Evolutionary conservation across 1,140 invertebrate genomes (phyloP), one percentile per base, ranked within the genome.

Genomic region (Calliphora vicina): DNA sequence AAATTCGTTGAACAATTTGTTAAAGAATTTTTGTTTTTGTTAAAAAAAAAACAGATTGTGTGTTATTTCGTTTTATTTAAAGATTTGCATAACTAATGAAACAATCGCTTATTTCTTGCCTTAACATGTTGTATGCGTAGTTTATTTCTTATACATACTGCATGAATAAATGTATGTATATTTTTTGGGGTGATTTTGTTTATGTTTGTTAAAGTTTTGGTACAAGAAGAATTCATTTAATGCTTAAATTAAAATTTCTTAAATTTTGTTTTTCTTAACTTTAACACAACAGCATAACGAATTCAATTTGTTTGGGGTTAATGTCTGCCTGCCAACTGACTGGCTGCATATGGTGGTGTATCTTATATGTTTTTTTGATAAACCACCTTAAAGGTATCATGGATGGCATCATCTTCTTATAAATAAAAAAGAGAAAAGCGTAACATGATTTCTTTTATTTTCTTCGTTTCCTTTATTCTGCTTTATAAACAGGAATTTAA

Each of bases 61-160:
- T 67, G 61, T 67, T 67, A 23, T 67, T 67, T 67, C 61, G 23
- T 67, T 67, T 25, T 67, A 67, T 67, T 67, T 67, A 67, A 67
- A 67, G 61, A 67, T 67, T 67, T 67, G 61, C 61, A 67, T 67
- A 67, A 67, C 61, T 67, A 67, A 67, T 67, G 61, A 67, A 67
- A 67, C 50, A 57, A 57, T 57, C 50, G 9, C 9, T 67, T 57
- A 1, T n/a, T n/a, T 17, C n/a, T 57, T 50, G 12, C 45, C n/a
- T n/a, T n/a, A n/a, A n/a, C n/a, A n/a, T n/a, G n/a, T 35, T 17
- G 20, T 23, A 20, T 67, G 61, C n/a, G 23, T 23, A 23, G 9
- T 25, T 67, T 23, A 23, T 17, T 67, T 67, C 57, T 17, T 10
- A 57, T 2, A 57, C 15, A 67, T 67, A n/a, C n/a, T n/a, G n/a